These are phyloP conservation scores for Sciurus carolinensis DNA, from an alignment of 2,797 vertebrate genomes.

Conservation along the genomic window DNA sequence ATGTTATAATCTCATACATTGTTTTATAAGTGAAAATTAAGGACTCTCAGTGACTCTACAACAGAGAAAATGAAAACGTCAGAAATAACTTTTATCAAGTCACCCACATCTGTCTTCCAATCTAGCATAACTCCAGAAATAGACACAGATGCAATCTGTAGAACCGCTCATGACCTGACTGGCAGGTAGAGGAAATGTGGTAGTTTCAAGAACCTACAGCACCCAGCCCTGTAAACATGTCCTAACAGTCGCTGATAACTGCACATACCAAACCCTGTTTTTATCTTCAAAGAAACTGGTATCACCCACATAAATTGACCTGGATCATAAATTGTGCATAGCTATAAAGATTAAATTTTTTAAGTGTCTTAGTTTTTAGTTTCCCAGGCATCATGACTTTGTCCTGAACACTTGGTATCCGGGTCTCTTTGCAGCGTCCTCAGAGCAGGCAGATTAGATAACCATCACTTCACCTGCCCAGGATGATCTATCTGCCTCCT, in stretches of 20 bases:
- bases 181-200: background rate
- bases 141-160: conserved; percentile 25
- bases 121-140: background rate
- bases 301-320: background rate
- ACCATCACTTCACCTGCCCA: background rate
- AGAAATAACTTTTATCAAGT: conserved; percentile 17
- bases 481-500: background rate
- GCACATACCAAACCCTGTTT: background rate
- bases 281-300: conserved; percentile 69
- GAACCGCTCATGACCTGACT: background rate
- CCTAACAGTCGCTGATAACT: conserved; percentile 2
- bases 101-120: background rate
- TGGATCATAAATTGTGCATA: background rate
- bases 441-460: background rate
- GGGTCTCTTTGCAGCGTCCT: background rate
- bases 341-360: conserved; percentile 56
- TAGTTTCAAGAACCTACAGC: conserved; percentile 51
- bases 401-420: background rate
- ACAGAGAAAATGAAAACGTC: conserved; percentile 50
- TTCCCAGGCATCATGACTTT: conserved; percentile 7
- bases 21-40: conserved; percentile 48
- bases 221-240: conserved; percentile 14
- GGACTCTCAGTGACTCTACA: background rate
- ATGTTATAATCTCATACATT: background rate
- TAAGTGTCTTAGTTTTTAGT: conserved; percentile 20